phyloP scores from a whole-genome alignment of 2,113 vertebrate species.

The Stigmatopora argus region DNA sequence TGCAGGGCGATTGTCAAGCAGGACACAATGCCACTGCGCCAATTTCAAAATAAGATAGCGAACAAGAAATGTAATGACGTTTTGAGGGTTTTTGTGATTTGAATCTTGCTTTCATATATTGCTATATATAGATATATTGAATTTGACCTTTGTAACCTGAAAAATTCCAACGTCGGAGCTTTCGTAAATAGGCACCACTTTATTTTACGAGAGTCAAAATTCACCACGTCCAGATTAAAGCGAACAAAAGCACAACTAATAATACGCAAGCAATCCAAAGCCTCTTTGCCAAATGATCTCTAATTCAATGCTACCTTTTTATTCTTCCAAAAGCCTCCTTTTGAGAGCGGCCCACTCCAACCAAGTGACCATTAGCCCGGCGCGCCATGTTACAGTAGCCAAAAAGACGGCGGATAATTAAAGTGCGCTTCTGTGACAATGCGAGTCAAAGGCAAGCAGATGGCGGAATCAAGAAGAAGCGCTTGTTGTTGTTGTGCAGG shows the following conservation, averaged over 20 bases:
- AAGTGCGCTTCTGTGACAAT: slow-evolving; percentile 49
- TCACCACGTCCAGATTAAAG: not conserved
- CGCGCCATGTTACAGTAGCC: not conserved
- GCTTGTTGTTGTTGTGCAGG: slow-evolving; percentile 8
- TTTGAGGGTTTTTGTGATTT: too few relatives aligned
- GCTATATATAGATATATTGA: too few relatives aligned
- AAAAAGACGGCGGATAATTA: slow-evolving; percentile 58
- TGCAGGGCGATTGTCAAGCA: too few relatives aligned
- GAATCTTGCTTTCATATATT: too few relatives aligned
- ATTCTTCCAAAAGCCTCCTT: slow-evolving; percentile 67
- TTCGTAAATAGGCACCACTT: too few relatives aligned
- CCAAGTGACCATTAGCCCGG: slow-evolving; percentile 71
- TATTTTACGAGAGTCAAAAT: not conserved
- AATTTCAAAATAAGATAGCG: too few relatives aligned
- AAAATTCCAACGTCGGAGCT: too few relatives aligned
- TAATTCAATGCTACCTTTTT: slow-evolving; percentile 82
- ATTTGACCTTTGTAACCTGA: too few relatives aligned
- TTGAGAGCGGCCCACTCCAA: slow-evolving; percentile 61
- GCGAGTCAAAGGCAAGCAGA: slow-evolving; percentile 32
- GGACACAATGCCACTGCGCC: too few relatives aligned
- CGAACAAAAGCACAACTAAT: slow-evolving; percentile 78
- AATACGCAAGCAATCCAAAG: slow-evolving; percentile 81
- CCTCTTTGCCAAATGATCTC: slow-evolving; percentile 95
- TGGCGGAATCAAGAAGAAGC: slow-evolving; percentile 32
- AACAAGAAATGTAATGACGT: too few relatives aligned